Evolutionary conservation across 2,797 vertebrate genomes (phyloP), one percentile per base, ranked within the genome.

Genomic region (Clangula hyemalis): DNA sequence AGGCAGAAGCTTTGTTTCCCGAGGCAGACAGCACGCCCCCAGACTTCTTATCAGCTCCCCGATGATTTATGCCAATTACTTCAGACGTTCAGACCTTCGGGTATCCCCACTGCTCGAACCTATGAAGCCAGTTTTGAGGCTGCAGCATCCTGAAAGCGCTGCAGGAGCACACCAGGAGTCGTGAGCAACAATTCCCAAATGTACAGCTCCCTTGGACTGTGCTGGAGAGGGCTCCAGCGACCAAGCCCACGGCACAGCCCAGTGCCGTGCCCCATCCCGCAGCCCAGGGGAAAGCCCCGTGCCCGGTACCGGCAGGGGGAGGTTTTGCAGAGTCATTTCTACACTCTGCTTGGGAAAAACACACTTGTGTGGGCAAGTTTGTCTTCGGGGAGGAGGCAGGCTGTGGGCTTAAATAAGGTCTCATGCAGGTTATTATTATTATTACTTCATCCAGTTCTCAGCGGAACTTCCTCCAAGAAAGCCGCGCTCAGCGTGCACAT

Each of bases 361-460:
- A 0, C 22, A 10, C 68, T 41, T 65, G 65, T 10, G 65, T 15
- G 38, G 20, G 11, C 15, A n/a, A 2, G 2, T 74, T 64, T 77
- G 58, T 22, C 36, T 89, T 43, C 43, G 0, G 3, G 62, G 14
- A 72, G 54, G 6, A 8, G 12, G 21, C 45, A 30, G 41, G 78
- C 80, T 70, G 13, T 10, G 27, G 58, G 70, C 34, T 86, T 39
- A 41, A 53, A n/a, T 49, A 53, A 43, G 15, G 15, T 30, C 8
- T 34, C 11, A 54, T 12, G 74, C 79, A 36, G 60, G 45, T 78
- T 82, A 39, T 61, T 64, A 57, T 90, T 51, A 32, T 65, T 64
- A 45, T 10, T 45, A 19, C 54, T 86, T 93, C 64, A 19, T 49
- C 75, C 43, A 53, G 60, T 94, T 91, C 74, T 91, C 85, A 71